phyloP scores from a whole-genome alignment of 1,140 invertebrate genomes.

The Lepidurus arcticus region DNA sequence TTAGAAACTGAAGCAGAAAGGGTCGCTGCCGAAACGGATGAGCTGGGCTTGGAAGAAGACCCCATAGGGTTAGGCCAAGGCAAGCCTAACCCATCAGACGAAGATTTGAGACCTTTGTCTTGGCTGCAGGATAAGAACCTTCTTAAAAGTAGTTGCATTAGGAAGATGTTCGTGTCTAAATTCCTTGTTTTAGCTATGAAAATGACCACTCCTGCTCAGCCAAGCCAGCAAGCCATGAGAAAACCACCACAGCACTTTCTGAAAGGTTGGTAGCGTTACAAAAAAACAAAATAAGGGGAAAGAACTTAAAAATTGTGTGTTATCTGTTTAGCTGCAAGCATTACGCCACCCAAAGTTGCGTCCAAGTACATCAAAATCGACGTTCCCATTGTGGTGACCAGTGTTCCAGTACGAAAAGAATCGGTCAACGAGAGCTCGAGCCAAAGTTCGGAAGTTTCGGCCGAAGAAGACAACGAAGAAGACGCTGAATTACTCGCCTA shows the following conservation, averaged over 20 bases:
- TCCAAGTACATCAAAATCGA: neutral
- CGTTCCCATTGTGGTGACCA: neutral
- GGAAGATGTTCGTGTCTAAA: constrained; percentile 1
- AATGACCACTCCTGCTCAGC: constrained; percentile 26
- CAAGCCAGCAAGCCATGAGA: constrained; percentile 30
- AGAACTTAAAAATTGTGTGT: constrained; percentile 37
- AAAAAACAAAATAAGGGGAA: constrained; percentile 37
- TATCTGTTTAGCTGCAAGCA: constrained; percentile 9
- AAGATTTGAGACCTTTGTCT: constrained; percentile 79
- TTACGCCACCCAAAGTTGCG: neutral
- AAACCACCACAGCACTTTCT: constrained; percentile 26
- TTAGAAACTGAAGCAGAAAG: neutral
- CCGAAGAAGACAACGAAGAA: constrained; percentile 33
- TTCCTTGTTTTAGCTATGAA: neutral
- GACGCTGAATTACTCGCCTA: constrained; percentile 35
- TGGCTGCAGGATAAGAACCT: constrained; percentile 89
- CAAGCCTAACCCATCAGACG: constrained; percentile 49
- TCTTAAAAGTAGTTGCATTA: constrained; percentile 58
- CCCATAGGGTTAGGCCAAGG: neutral
- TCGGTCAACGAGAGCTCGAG: neutral
- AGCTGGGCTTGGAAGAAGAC: neutral
- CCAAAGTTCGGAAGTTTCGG: neutral
- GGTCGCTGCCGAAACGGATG: neutral
- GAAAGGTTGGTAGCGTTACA: constrained; percentile 23
- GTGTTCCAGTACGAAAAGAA: neutral